Evolutionary conservation across 2,888 invertebrate genomes (phyloP), one percentile per base, ranked within the genome.

Genomic region (Parasteatoda lunata): DNA sequence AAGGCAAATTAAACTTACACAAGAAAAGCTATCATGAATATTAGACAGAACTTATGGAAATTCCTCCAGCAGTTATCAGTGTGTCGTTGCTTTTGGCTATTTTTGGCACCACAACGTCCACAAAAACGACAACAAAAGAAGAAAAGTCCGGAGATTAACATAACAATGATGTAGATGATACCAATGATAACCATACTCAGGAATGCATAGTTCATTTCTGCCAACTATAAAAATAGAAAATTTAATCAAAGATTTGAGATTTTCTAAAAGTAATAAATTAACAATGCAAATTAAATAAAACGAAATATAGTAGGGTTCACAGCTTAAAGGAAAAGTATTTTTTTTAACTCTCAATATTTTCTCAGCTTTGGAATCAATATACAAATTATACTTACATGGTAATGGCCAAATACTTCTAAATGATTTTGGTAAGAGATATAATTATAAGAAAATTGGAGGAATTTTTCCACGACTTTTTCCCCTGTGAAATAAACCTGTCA

Each of bases 1-100:
- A 30, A 30, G 30, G 30, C 30, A 64, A 52, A 52, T 15, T 64
- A 48, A 51, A 79, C 88, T 88, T 79, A 88, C 88, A 83, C 88
- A 9, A 88, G 76, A 66, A 88, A 88, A 51, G 88, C 88, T 78
- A 88, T 83, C 88, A 83, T 88, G 5, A 88, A 65, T 47, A 88
- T 83, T 52, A 88, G 70, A 65, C 88, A 88, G 66, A 88, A 88
- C 48, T 88, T 88, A 47, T 88, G 88, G 47, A 81, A 79, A 5
- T 79, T 88, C 68, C 88, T 71, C 88, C 88, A 88, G 52, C 80
- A 84, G 13, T 84, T 84, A 54, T 79, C 83, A 73, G 69, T 80
- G 6, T 68, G 48, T 9, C 84, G 77, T 81, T 88, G 84, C 52
- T 72, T 72, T 51, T 88, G 88, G 51, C 80, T 81, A 52, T 84